Base-by-base conservation (phyloP, 2,888 invertebrate species). In the Apomyelois bistriatella region DNA sequence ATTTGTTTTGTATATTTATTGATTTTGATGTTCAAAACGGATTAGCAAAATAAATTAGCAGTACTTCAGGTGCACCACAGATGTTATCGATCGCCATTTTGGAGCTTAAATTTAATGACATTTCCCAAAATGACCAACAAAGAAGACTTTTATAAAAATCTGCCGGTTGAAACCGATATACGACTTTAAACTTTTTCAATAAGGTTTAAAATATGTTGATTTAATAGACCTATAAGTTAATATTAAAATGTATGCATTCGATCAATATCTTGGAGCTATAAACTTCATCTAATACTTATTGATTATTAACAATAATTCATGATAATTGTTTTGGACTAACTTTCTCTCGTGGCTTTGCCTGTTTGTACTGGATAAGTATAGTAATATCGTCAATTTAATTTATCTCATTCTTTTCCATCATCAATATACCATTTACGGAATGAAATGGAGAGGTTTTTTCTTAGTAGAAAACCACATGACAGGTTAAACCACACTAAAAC, bases 191-290 rank as follows among this genome's bases (percentile, higher is more conserved):
- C 10, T 32, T 1, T 16, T 0, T 2, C 0, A 1, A 35, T 32
- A 46, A 12, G 30, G 46, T 46, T 46, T 15, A 50, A 32, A 50
- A 32, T 40, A 8, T 16, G 7, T 16, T 22, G 4, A 28, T 30
- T 9, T 38, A 15, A 28, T 40, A 49, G 40, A 12, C 28, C 40
- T 40, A 50, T n/a, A 8, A 1, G 8, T 38, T 56, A 61, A 53
- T 66, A 75, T 78, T 73, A 75, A 76, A 77, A 76, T 77, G 74
- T 78, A 76, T 75, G 68, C 68, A 68, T 62, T 66, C 72, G 72
- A 79, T 80, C 74, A 77, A 68, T 66, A 71, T 70, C 46, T 46
- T n/a, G 48, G 52, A 58, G 59, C 61, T 63, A 69, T 77, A 74
- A 79, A 79, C 72, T 78, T 75, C 75, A 60, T 66, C 65, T 66